phyloP scores from a whole-genome alignment of 2,113 vertebrate species.

The Argyrosomus japonicus region DNA sequence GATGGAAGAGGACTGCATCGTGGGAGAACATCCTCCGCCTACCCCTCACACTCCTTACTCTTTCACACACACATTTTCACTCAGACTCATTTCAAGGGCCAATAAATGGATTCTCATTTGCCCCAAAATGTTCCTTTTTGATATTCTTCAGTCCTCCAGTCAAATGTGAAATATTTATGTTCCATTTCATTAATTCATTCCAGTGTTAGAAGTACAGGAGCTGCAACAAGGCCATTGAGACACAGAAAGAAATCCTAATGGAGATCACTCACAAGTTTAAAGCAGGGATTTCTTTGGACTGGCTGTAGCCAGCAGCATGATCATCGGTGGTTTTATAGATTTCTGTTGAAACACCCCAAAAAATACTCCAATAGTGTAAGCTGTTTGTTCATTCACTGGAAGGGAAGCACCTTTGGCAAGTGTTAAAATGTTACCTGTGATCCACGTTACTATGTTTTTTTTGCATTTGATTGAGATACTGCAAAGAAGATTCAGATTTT shows the following conservation, averaged over 20 bases:
- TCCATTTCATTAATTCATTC: slow-evolving; percentile 68
- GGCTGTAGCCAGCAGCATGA: slow-evolving; percentile 4
- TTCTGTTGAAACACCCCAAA: slow-evolving; percentile 12
- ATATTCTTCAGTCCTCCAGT: slow-evolving; percentile 56
- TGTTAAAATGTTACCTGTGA: slow-evolving; percentile 51
- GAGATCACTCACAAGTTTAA: slow-evolving; percentile 22
- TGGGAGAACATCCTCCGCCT: slow-evolving; percentile 7
- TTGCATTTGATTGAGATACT: neutral
- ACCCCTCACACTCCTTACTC: neutral
- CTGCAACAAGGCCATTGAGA: slow-evolving; percentile 56
- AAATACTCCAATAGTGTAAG: neutral
- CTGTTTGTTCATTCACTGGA: slow-evolving; percentile 11
- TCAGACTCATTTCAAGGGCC: slow-evolving; percentile 50
- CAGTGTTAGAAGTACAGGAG: slow-evolving; percentile 60
- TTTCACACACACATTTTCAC: slow-evolving; percentile 23
- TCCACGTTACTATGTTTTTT: neutral
- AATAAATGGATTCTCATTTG: slow-evolving; percentile 55
- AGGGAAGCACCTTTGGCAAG: slow-evolving; percentile 25
- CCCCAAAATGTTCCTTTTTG: slow-evolving; percentile 66
- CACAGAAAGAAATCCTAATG: slow-evolving; percentile 39
- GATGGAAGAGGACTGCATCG: slow-evolving; percentile 68
- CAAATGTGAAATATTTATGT: slow-evolving; percentile 67
- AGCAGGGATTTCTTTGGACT: slow-evolving; percentile 26
- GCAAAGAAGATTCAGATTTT: slow-evolving; percentile 9
- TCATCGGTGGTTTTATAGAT: neutral